Evolutionary conservation across 2,888 invertebrate genomes (phyloP), one percentile per base, ranked within the genome.

Genomic region (Macrosiphum euphorbiae): DNA sequence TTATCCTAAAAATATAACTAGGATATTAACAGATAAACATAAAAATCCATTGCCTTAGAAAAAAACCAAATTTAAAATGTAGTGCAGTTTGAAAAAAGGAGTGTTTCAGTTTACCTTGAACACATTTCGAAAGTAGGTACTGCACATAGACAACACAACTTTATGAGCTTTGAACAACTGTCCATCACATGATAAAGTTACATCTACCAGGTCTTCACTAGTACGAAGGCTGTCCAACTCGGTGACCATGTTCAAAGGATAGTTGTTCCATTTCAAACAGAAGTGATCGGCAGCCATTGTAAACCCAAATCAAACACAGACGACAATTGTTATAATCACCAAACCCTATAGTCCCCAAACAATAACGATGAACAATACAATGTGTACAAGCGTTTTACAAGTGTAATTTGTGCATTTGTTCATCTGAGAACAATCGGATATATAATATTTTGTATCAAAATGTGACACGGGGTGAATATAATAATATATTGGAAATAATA

Each of bases 251-350:
- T 97, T 97, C 94, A 96, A 96, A 96, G 97, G 97, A 96, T 97
- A 97, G 96, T 97, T 97, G 96, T 97, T 97, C 97, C 97, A 97
- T 96, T 97, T 97, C 96, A 97, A 96, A 96, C 97, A 97, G 96
- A 97, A 97, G 96, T 97, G 97, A 96, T 97, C 97, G 78, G 95
- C 95, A 78, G 95, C 95, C 95, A 95, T 95, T 52, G 58, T 93
- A 52, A 78, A 88, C 44, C 52, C 20, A 1, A 55, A 88, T 88
- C n/a, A 44, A 78, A 88, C 52, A 78, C 52, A 52, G n/a, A 92
- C 52, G 20, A 78, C 67, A n/a, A 44, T 92, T 24, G 78, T 35
- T 78, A 78, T 78, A 88, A 92, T 92, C 90, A 87, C 61, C 50
- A 86, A 90, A 11, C 61, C 50, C 94, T 90, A 47, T 7, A 24